phyloP scores from a whole-genome alignment of 1,140 invertebrate species.

The Pteromalus puparum region DNA sequence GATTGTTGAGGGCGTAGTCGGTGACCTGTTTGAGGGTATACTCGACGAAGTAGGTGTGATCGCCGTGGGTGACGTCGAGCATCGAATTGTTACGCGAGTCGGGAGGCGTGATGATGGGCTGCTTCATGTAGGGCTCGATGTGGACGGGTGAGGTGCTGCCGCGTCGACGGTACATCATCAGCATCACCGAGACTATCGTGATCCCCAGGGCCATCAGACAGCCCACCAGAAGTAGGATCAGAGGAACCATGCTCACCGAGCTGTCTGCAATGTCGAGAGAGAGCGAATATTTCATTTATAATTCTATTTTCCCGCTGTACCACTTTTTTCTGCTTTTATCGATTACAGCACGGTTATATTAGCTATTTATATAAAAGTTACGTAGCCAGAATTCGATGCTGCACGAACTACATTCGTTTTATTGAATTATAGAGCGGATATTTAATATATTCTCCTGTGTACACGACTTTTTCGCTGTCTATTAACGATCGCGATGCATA shows the following conservation, averaged over 20 bases:
- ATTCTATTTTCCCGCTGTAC: too few species aligned
- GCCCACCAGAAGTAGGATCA: conserved; percentile 79
- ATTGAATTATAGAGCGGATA: too few species aligned
- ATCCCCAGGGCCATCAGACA: conserved; percentile 79
- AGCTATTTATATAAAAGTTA: too few species aligned
- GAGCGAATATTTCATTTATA: too few species aligned
- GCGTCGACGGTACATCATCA: conserved; percentile 74
- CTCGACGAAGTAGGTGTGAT: conserved; percentile 76
- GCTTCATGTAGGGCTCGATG: conserved; percentile 76
- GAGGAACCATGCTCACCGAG: conserved; percentile 78
- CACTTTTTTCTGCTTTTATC: neutral
- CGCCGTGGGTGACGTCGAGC: conserved; percentile 75
- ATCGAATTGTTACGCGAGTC: conserved; percentile 75
- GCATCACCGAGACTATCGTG: conserved; percentile 79
- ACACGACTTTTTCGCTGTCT: too few species aligned
- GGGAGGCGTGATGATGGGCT: conserved; percentile 76
- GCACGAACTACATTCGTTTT: too few species aligned
- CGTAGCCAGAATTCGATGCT: too few species aligned
- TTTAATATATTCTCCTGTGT: too few species aligned
- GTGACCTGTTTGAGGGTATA: conserved; percentile 75
- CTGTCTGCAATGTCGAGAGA: conserved; percentile 72
- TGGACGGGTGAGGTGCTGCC: conserved; percentile 73
- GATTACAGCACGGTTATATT: too few species aligned
- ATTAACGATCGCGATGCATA: too few species aligned
- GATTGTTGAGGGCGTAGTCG: conserved; percentile 74